phyloP scores from a whole-genome alignment of 2,888 invertebrate species.

The Amiota mariae region DNA sequence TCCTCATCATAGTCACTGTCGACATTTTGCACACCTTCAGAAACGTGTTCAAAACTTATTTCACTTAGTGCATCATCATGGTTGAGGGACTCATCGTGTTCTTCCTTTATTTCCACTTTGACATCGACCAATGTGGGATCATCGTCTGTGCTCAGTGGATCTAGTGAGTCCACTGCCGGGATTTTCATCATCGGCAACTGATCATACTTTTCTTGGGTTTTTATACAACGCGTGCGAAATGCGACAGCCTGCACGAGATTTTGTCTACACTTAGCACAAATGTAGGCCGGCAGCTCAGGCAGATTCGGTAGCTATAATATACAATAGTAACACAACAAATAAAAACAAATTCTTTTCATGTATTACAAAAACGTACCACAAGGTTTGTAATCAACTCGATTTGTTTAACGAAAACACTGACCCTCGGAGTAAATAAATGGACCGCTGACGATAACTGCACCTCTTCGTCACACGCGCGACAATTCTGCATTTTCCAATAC shows the following conservation, averaged over 20 bases:
- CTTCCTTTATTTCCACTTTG: constrained; percentile 2
- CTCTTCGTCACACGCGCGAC: constrained; percentile 4
- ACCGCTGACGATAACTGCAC: constrained; percentile 1
- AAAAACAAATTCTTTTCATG: no score
- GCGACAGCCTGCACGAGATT: background rate
- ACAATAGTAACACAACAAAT: background rate
- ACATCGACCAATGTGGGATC: background rate
- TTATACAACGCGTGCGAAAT: constrained; percentile 13
- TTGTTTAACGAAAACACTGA: constrained; percentile 16
- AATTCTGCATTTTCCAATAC: background rate
- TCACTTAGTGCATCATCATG: background rate
- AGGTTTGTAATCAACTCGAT: constrained; percentile 7
- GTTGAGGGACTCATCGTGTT: background rate
- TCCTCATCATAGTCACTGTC: background rate
- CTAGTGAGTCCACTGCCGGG: background rate
- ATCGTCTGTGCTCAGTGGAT: constrained; percentile 15
- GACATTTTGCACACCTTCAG: background rate
- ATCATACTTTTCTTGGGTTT: constrained; percentile 8
- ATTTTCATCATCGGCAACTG: background rate
- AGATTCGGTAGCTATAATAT: background rate
- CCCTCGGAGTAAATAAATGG: background rate
- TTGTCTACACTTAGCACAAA: background rate
- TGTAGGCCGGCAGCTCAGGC: constrained; percentile 3
- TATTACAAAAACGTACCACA: background rate
- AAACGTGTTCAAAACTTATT: background rate